Conservation (phyloP, 2,888 invertebrate genomes). For the Mythimna impura region DNA sequence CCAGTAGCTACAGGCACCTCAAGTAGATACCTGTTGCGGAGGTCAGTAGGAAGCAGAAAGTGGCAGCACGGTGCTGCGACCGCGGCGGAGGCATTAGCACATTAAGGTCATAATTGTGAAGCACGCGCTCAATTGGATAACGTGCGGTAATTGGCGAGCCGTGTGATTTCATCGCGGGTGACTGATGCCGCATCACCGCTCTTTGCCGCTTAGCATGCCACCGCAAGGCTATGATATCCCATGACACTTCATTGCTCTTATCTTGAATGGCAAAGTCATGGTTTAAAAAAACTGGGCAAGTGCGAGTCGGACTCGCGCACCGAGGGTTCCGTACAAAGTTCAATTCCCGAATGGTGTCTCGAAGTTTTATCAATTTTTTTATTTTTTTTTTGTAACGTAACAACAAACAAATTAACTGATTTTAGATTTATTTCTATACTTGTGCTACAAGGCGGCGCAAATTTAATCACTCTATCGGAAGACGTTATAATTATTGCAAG, state of each 20-base stretch:
- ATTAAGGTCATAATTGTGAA: constrained; percentile 75
- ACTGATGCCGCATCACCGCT: constrained; percentile 47
- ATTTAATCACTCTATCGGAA: no score
- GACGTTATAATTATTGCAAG: no score
- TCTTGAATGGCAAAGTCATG: no score
- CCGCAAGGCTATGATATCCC: constrained; percentile 9
- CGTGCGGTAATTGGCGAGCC: constrained; percentile 73
- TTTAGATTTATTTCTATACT: no score
- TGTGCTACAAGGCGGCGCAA: no score
- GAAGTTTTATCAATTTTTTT: no score
- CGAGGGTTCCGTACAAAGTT: no score
- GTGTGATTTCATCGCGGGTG: constrained; percentile 74
- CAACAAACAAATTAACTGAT: no score
- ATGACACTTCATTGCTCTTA: neutral
- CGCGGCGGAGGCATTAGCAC: constrained; percentile 64
- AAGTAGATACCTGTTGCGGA: neutral
- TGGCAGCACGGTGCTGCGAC: constrained; percentile 30
- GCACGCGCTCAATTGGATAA: constrained; percentile 75
- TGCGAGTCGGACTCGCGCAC: no score
- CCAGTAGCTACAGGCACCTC: neutral
- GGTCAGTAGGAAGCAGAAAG: constrained; percentile 37
- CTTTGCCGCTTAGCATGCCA: constrained; percentile 27
- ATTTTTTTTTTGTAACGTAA: no score
- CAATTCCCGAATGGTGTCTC: no score
- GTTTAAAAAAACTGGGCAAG: no score